Evolutionary conservation across 2,888 invertebrate genomes (phyloP).

Genomic region (Phorcus lineatus): DNA sequence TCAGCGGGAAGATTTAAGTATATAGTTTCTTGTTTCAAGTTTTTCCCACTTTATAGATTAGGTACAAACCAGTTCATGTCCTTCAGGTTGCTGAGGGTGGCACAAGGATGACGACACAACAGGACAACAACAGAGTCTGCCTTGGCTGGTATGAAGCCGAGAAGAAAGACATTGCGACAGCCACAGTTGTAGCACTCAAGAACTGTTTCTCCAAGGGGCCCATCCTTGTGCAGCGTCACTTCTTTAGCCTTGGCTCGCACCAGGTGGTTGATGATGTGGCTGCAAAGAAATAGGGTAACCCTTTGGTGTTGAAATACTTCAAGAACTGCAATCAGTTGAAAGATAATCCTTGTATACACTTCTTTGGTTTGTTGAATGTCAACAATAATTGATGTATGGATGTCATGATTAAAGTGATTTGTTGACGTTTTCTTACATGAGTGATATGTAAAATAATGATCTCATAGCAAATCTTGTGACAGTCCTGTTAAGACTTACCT

Average conservation of each 20-base stretch:
- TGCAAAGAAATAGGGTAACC: slow-evolving; percentile 71
- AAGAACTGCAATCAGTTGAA: too few species aligned
- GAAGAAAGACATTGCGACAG: slow-evolving; percentile 96
- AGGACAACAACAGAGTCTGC: slow-evolving; percentile 98
- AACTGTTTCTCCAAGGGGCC: slow-evolving; percentile 97
- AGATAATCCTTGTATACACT: too few species aligned
- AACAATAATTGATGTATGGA: too few species aligned
- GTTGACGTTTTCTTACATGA: too few species aligned
- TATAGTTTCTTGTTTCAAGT: too few species aligned
- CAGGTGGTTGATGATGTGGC: slow-evolving; percentile 98
- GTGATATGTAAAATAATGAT: too few species aligned
- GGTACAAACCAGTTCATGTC: slow-evolving; percentile 93
- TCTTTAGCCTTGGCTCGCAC: slow-evolving; percentile 99
- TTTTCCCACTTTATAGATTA: neutral
- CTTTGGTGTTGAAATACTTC: too few species aligned
- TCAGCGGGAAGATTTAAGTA: too few species aligned
- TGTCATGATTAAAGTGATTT: too few species aligned
- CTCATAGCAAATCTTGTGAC: too few species aligned
- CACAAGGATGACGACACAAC: slow-evolving; percentile 97
- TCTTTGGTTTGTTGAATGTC: too few species aligned
- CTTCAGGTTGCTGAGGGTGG: slow-evolving; percentile 95
- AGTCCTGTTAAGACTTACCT: slow-evolving; percentile 70
- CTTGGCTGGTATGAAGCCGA: slow-evolving; percentile 99
- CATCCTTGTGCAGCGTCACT: slow-evolving; percentile 96
- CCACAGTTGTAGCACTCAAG: slow-evolving; percentile 99